Evolutionary conservation across 92 coral and sea anemone genomes (phyloP).

Genomic region (Metridium senile): DNA sequence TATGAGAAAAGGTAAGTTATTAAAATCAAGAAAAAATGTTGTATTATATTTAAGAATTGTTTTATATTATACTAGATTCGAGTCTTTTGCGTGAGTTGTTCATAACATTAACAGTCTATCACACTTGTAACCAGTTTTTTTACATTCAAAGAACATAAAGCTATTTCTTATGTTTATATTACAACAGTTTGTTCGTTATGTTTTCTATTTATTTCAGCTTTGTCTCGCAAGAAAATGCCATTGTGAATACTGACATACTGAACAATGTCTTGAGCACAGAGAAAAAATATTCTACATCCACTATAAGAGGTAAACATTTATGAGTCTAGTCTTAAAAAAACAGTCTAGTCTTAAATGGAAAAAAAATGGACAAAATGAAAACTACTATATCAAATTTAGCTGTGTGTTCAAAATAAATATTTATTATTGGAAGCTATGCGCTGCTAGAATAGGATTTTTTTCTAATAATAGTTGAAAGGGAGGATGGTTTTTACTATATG

Average conservation of each 20-base stretch:
- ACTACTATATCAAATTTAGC: neutral
- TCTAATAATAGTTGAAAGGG: neutral
- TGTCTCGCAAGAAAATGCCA: neutral
- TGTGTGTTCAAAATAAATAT: too few species aligned
- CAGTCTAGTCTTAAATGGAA: too few species aligned
- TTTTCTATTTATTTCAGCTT: neutral
- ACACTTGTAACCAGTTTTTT: too few species aligned
- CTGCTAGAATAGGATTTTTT: too few species aligned
- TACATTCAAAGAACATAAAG: neutral
- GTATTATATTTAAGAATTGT: neutral
- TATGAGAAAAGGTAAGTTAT: neutral
- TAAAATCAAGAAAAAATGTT: neutral
- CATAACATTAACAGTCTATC: too few species aligned
- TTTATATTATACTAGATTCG: neutral
- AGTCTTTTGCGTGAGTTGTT: neutral
- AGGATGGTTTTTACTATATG: neutral
- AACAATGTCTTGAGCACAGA: conserved; percentile 1
- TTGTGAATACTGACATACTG: neutral
- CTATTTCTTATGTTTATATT: neutral
- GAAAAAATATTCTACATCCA: neutral
- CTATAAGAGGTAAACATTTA: neutral
- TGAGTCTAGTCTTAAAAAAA: too few species aligned
- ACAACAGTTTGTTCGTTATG: neutral
- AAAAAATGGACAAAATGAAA: too few species aligned
- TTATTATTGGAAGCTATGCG: too few species aligned